Percentiles rank a stretch among this genome's conserved stretches.
These are phyloP conservation scores for Panthera uncia DNA, from an alignment of 2,113 vertebrate genomes.

Conservation along the genomic window DNA sequence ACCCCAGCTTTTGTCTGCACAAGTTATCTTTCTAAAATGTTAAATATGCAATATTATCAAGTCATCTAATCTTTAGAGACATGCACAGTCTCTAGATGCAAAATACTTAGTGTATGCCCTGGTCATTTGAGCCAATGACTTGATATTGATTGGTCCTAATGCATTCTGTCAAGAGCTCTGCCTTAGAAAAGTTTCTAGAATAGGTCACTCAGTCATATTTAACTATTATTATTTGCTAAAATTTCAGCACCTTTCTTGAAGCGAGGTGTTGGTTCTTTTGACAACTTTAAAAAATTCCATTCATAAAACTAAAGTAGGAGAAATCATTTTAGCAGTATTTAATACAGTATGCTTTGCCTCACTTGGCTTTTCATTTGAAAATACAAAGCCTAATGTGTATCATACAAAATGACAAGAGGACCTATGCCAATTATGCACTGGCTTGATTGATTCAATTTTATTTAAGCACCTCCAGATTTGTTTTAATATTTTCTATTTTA, in stretches of 20 bases:
- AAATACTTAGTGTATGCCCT: background rate
- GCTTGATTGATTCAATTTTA: background rate
- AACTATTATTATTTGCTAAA: background rate
- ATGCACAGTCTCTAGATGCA: background rate
- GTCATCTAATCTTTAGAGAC: background rate
- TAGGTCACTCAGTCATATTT: background rate
- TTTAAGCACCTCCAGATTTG: background rate
- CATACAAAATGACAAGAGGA: background rate
- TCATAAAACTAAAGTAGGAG: background rate
- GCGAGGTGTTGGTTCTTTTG: background rate
- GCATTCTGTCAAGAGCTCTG: background rate
- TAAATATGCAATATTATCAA: background rate
- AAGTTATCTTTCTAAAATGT: background rate
- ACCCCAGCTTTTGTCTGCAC: background rate
- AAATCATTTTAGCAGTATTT: background rate
- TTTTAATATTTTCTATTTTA: background rate
- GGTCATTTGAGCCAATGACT: background rate
- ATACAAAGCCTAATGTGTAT: background rate
- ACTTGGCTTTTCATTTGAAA: background rate
- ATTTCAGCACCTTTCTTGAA: background rate
- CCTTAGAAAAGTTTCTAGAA: background rate
- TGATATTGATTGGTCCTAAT: background rate
- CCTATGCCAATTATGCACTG: background rate
- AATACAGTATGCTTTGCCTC: background rate
- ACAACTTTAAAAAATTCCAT: background rate